Base-by-base conservation (phyloP, 2,888 invertebrate species). In the Silvanus unidentatus region DNA sequence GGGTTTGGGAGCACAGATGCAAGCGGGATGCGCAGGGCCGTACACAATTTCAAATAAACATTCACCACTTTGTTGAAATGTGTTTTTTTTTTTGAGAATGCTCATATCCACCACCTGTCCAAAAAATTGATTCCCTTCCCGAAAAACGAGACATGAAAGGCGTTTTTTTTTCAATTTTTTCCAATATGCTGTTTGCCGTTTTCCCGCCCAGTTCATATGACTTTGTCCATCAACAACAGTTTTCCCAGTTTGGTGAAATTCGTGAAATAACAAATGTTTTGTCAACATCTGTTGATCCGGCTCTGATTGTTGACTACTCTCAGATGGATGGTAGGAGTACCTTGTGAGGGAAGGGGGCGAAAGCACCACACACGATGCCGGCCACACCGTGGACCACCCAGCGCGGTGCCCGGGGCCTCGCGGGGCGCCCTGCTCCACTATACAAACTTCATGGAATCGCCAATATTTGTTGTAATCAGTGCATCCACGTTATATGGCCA, bases 351-450 rank as follows among this genome's bases (percentile, higher is more conserved):
- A 46, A 49, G 54, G 54, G 53, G 49, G 45, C 49, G 27, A 22
- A 45, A 58, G 60, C 59, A 67, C 71, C 71, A 71, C 71, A 71
- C 71, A 72, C 71, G 71, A 68, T 57, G 71, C 64, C 67, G 69
- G 69, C 71, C 69, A 66, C 69, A 68, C 69, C 65, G 69, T 49
- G 66, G 70, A 70, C 70, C 70, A 70, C 70, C 70, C 70, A 70
- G 59, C 58, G 56, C 43, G 64, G 63, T 56, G 52, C 58, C 59
- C 57, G 49, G 56, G 60, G 57, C 59, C 52, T 50, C 48, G 57
- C 51, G 52, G 55, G 52, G 53, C 45, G 45, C 48, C 47, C 49
- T 42, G 42, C 44, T 32, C 9, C 39, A 35, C 46, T 37, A n/a
- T 32, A 12, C 37, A 13, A 37, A 37, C 53, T 58, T 56, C 58